Percentiles rank a stretch among this genome's conserved stretches.
phyloP scores from a whole-genome alignment of 2,888 invertebrate genomes.

The Calameuta filiformis region DNA sequence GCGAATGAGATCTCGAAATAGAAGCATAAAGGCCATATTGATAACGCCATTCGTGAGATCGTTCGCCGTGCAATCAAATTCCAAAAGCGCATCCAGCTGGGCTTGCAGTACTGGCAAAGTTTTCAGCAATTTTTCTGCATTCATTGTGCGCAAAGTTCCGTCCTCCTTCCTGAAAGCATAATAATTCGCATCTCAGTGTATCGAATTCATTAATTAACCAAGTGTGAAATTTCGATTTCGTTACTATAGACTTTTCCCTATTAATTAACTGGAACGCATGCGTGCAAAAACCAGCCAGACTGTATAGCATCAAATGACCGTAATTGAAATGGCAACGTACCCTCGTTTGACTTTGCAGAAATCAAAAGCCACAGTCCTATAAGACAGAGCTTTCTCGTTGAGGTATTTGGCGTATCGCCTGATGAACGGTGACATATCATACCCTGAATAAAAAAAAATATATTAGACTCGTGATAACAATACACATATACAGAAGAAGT shows the following conservation, averaged over 20 bases:
- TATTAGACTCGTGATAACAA: background rate
- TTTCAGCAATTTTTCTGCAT: slow-evolving; percentile 95
- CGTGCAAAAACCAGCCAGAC: background rate
- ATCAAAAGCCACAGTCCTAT: slow-evolving; percentile 98
- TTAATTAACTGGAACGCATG: background rate
- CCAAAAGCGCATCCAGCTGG: slow-evolving; percentile 94
- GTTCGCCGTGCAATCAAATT: slow-evolving; percentile 97
- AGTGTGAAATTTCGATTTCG: background rate
- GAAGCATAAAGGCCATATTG: slow-evolving; percentile 98
- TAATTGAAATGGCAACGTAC: slow-evolving; percentile 69
- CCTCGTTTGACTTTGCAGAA: slow-evolving; percentile 99
- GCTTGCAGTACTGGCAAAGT: slow-evolving; percentile 95
- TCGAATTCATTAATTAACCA: background rate
- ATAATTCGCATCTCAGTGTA: slow-evolving; percentile 3
- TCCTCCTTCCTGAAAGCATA: slow-evolving; percentile 86
- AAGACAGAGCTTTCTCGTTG: slow-evolving; percentile 98
- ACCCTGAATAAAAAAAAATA: slow-evolving; percentile 73
- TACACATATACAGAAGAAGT: background rate
- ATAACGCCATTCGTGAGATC: slow-evolving; percentile 99
- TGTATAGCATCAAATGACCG: background rate
- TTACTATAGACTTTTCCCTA: slow-evolving; percentile 11
- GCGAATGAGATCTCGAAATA: slow-evolving; percentile 98
- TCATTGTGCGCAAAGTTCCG: slow-evolving; percentile 96
- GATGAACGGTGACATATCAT: slow-evolving; percentile 99
- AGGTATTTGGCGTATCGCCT: slow-evolving; percentile 98